Evolutionary conservation across 2,113 vertebrate genomes (phyloP), one percentile per base, ranked within the genome.

Genomic region (Excalfactoria chinensis): DNA sequence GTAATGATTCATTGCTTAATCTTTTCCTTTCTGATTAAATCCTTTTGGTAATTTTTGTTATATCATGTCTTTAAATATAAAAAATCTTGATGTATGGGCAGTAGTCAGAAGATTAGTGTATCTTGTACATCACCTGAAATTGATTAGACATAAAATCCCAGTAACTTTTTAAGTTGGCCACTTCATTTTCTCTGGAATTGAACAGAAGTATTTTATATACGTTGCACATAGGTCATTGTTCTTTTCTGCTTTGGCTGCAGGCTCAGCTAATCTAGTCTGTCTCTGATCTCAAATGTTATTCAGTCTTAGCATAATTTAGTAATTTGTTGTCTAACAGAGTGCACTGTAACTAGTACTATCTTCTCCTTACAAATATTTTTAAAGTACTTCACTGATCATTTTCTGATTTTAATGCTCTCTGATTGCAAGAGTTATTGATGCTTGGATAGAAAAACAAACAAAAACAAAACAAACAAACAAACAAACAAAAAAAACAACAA

Each of bases 131-230:
- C 49, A 53, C 43, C 90, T 84, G 55, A 90, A 95, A 89, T 92
- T 73, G 87, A 90, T 92, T 88, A 90, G 72, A 63, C 32, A 59
- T 81, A 70, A 60, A 8, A 9, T 87, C 44, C 89, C 67, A 93
- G 84, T 96, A 92, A 71, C 41, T 94, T 40, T 35, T 85, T 93
- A 86, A 91, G 85, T 58, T 91, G 70, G 22, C 20, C 41, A 80
- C 72, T 81, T 91, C 16, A 22, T 87, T 80, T 93, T 93, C 41
- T 85, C 68, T 81, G 25, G 66, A 87, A 93, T 90, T 40, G 44
- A 89, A 72, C 17, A 14, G 74, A 83, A 92, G 56, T 0, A 0
- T 67, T 95, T 92, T 95, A 43, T 80, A 35, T 56, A 49, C 26
- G 30, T 81, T 77, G 62, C 30, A 41, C 51, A 64, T 69, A 83